Conservation (phyloP, 2,888 invertebrate genomes). For the Pediacus dermestoides region DNA sequence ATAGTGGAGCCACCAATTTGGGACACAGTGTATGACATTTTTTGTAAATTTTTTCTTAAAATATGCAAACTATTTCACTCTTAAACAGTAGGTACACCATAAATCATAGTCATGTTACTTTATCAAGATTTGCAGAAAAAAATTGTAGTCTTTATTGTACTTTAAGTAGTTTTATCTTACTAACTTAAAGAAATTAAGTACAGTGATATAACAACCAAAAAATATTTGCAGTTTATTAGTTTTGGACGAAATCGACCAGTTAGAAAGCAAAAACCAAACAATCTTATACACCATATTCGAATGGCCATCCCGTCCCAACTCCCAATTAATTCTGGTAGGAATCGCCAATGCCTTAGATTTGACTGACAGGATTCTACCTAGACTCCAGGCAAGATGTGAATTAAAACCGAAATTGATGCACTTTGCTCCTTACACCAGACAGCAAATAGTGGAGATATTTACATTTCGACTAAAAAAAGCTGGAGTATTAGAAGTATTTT, state of each 20-base stretch:
- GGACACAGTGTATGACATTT: too few relatives aligned
- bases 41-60: too few relatives aligned
- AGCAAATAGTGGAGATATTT: slow-evolving; percentile 85
- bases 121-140: too few relatives aligned
- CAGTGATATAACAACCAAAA: too few relatives aligned
- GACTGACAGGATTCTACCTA: slow-evolving; percentile 83
- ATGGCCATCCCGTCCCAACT: slow-evolving; percentile 73
- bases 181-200: too few relatives aligned
- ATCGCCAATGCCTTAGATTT: slow-evolving; percentile 95
- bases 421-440: slow-evolving; percentile 87
- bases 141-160: too few relatives aligned
- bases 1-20: too few relatives aligned
- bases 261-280: slow-evolving; percentile 78
- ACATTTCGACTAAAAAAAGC: slow-evolving; percentile 70
- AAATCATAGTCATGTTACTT: too few relatives aligned
- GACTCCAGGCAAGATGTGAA: slow-evolving; percentile 74
- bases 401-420: slow-evolving; percentile 76
- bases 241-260: slow-evolving; percentile 93
- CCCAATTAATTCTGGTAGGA: slow-evolving; percentile 78
- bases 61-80: too few relatives aligned
- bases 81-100: too few relatives aligned
- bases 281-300: slow-evolving; percentile 91
- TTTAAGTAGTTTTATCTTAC: too few relatives aligned
- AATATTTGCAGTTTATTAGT: slow-evolving; percentile 65
- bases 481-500: slow-evolving; percentile 68